A percentile compares a stretch with the other conserved stretches of the same genome.
These are phyloP conservation scores for Tetragonula carbonaria DNA, from an alignment of 2,888 invertebrate genomes.

Conservation along the genomic window DNA sequence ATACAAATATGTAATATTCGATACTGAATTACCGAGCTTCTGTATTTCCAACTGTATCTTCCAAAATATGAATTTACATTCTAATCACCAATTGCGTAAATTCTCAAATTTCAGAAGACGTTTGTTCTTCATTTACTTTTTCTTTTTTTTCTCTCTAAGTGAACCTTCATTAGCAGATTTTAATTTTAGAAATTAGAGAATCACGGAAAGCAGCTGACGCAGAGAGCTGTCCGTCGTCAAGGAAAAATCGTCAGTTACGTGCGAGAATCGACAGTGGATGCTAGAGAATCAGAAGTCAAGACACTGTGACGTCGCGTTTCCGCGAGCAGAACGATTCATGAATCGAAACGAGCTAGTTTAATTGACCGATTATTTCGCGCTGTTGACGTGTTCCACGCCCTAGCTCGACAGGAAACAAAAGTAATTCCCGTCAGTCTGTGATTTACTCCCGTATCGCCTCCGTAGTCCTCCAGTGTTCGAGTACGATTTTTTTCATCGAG, in stretches of 20 bases:
- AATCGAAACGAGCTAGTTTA: constrained; percentile 42
- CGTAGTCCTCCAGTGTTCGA: too few relatives aligned
- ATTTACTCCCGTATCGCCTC: constrained; percentile 3
- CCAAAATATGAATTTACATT: too few relatives aligned
- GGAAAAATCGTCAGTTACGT: constrained; percentile 51
- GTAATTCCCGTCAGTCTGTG: constrained; percentile 24
- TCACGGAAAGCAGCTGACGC: constrained; percentile 9
- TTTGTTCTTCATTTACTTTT: not conserved
- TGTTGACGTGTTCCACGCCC: constrained; percentile 41
- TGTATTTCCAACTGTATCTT: too few relatives aligned
- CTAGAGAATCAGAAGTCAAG: not conserved
- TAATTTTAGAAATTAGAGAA: constrained; percentile 13
- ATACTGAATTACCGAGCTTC: too few relatives aligned
- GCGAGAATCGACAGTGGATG: not conserved
- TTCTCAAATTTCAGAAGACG: not conserved
- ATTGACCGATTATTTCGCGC: constrained; percentile 60
- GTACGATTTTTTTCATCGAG: not conserved
- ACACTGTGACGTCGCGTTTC: constrained; percentile 8
- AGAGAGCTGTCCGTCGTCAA: constrained; percentile 26
- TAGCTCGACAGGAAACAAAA: constrained; percentile 21
- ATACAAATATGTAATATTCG: too few relatives aligned
- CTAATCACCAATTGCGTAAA: too few relatives aligned
- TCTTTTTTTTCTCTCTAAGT: not conserved
- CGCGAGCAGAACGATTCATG: constrained; percentile 42
- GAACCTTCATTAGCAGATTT: not conserved